These are phyloP conservation scores for Takifugu bimaculatus DNA, from an alignment of 2,113 vertebrate species.

Conservation along the genomic window DNA sequence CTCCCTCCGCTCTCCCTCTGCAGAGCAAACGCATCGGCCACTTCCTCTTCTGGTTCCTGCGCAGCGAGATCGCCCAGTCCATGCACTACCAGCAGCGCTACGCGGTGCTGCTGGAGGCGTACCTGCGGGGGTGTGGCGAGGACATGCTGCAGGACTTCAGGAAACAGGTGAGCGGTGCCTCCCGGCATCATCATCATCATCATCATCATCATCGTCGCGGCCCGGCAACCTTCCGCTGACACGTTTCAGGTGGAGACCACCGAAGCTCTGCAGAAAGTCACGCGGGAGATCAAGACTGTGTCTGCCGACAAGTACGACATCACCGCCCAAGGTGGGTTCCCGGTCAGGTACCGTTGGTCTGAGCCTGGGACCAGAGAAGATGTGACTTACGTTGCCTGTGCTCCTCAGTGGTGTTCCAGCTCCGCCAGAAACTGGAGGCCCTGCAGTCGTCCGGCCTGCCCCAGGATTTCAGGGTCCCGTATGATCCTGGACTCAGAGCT, in stretches of 20 bases:
- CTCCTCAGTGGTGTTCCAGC: constrained; percentile 83
- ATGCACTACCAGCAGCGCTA: constrained; percentile 97
- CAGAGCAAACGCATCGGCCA: constrained; percentile 97
- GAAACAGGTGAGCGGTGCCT: constrained; percentile 74
- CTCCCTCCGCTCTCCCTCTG: not conserved
- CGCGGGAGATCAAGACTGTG: constrained; percentile 89
- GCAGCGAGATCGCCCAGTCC: constrained; percentile 98
- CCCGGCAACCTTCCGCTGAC: not conserved
- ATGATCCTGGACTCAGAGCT: constrained; percentile 93
- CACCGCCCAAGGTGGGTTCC: constrained; percentile 86
- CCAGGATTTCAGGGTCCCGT: constrained; percentile 88
- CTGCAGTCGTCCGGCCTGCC: constrained; percentile 86
- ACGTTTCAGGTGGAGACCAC: constrained; percentile 82
- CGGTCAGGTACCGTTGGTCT: not conserved
- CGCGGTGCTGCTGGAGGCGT: constrained; percentile 92
- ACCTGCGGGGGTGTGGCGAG: constrained; percentile 90
- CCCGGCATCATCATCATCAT: too few relatives aligned
- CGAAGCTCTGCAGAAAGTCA: constrained; percentile 90
- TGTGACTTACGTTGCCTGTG: not conserved
- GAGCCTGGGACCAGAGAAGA: too few relatives aligned
- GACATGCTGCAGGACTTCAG: constrained; percentile 90
- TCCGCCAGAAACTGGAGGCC: constrained; percentile 92
- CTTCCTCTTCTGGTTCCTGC: constrained; percentile 98
- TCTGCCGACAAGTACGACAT: constrained; percentile 94
- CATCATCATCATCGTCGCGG: too few relatives aligned